phyloP scores from a whole-genome alignment of 1,140 invertebrate species.

The Drosophila sulfurigaster region DNA sequence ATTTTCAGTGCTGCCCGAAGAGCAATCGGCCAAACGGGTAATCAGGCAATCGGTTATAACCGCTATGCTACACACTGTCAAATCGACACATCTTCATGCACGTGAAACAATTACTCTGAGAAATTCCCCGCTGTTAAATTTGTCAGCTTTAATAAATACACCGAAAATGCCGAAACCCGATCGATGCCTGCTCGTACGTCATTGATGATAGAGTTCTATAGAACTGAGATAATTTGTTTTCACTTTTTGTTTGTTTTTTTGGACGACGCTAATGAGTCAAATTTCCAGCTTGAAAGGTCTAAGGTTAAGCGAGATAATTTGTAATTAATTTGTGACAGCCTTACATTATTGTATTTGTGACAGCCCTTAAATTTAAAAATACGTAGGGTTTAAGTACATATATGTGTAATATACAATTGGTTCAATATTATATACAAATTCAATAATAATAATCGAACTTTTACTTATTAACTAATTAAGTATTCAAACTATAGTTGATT shows the following conservation, averaged over 20 bases:
- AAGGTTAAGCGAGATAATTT: neutral
- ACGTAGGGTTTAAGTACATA: no score
- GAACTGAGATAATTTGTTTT: constrained; percentile 2
- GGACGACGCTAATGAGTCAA: neutral
- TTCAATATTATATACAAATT: no score
- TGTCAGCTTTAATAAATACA: constrained; percentile 18
- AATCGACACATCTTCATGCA: neutral
- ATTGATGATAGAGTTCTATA: constrained; percentile 34
- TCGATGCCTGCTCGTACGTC: constrained; percentile 21
- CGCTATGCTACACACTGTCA: neutral
- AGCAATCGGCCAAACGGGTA: constrained; percentile 3
- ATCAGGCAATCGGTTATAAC: neutral
- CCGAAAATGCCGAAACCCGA: neutral
- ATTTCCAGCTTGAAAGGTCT: neutral
- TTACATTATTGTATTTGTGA: neutral
- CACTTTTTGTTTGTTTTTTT: constrained; percentile 32
- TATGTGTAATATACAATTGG: no score
- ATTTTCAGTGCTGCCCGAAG: constrained; percentile 26
- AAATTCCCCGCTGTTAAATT: constrained; percentile 45
- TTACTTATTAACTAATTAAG: no score
- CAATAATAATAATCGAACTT: no score
- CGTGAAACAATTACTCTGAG: constrained; percentile 18
- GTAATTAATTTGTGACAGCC: neutral
- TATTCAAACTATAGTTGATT: no score
- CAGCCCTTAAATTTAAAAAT: no score